These are phyloP conservation scores for Lagenorhynchus albirostris DNA, from an alignment of 2,113 vertebrate genomes.

Conservation along the genomic window DNA sequence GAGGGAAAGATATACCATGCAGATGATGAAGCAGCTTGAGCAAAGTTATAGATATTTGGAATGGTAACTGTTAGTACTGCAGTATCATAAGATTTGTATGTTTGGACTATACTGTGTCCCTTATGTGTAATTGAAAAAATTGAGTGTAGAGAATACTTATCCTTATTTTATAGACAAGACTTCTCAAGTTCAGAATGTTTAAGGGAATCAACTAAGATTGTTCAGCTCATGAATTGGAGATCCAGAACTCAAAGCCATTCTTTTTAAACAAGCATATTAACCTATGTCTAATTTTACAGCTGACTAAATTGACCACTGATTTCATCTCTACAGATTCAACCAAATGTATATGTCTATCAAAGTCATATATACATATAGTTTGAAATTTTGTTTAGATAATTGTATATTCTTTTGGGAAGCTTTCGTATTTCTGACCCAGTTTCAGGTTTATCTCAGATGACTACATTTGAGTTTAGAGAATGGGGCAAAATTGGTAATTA, in stretches of 20 bases:
- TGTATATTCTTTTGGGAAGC: conserved; percentile 36
- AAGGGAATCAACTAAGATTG: background rate
- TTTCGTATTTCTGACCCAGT: conserved; percentile 37
- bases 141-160: background rate
- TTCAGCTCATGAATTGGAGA: background rate
- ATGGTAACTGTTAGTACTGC: background rate
- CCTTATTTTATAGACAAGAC: background rate
- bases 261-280: background rate
- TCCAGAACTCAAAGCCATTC: background rate
- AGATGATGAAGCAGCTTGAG: background rate
- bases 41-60: background rate
- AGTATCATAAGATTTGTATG: background rate
- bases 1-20: background rate
- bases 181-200: background rate
- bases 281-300: background rate
- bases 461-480: background rate
- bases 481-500: background rate
- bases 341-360: background rate
- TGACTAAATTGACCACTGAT: background rate
- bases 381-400: background rate
- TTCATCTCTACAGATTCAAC: background rate
- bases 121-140: background rate
- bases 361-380: background rate
- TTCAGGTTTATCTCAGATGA: conserved; percentile 26
- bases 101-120: background rate